phyloP scores from a whole-genome alignment of 2,113 vertebrate genomes.

The Plecturocebus donacophilus region DNA sequence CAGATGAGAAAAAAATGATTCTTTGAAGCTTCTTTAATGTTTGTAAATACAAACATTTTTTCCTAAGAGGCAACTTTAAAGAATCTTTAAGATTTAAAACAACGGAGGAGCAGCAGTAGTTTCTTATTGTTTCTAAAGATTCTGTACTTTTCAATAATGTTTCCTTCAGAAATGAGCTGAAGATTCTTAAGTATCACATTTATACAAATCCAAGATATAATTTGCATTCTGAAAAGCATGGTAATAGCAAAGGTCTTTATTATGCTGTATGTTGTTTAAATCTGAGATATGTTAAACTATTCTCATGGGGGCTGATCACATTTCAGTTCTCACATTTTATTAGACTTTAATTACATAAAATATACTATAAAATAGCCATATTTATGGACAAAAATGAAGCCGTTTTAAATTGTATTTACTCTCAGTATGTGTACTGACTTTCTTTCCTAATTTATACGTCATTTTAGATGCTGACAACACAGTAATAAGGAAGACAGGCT shows the following conservation, averaged over 20 bases:
- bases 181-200: constrained; percentile 33
- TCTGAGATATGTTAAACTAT: constrained; percentile 8
- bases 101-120: constrained; percentile 68
- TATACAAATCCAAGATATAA: constrained; percentile 55
- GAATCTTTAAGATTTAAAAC: constrained; percentile 69
- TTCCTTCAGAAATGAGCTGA: constrained; percentile 28
- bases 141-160: background rate
- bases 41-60: constrained; percentile 74
- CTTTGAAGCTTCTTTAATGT: constrained; percentile 56
- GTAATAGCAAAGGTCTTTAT: background rate
- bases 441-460: background rate
- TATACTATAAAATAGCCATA: background rate
- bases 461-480: background rate
- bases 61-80: constrained; percentile 70
- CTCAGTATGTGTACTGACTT: background rate
- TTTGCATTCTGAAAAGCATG: constrained; percentile 16
- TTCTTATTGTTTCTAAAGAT: constrained; percentile 65
- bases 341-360: background rate
- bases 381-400: background rate
- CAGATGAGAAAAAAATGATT: constrained; percentile 63
- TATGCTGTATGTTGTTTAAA: background rate
- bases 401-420: constrained; percentile 9
- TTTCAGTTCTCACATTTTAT: constrained; percentile 13
- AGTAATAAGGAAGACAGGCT: background rate
- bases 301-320: background rate